phyloP scores from a whole-genome alignment of 2,113 vertebrate species.

The Zingel zingel region DNA sequence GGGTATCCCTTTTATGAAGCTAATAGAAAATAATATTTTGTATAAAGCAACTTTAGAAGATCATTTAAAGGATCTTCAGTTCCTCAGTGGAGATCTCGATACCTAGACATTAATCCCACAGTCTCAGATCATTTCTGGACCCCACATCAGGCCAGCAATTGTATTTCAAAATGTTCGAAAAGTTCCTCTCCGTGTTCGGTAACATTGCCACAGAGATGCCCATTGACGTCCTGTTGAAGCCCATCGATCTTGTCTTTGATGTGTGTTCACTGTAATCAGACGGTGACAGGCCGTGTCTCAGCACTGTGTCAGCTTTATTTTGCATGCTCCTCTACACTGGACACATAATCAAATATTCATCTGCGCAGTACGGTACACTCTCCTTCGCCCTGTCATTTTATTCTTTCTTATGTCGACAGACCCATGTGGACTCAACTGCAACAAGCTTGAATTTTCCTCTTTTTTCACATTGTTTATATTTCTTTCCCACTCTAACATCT shows the following conservation, averaged over 20 bases:
- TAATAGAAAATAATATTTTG: neutral
- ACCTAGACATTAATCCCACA: neutral
- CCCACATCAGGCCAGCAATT: slow-evolving; percentile 4
- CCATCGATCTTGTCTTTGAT: slow-evolving; percentile 59
- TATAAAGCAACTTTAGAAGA: neutral
- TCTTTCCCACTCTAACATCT: neutral
- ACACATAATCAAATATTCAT: neutral
- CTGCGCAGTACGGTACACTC: neutral
- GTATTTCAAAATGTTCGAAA: slow-evolving; percentile 6
- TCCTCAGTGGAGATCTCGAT: neutral
- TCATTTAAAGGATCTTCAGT: neutral
- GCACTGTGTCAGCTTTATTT: slow-evolving; percentile 36
- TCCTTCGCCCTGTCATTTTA: neutral
- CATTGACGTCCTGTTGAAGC: slow-evolving; percentile 64
- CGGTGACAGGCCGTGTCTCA: slow-evolving; percentile 28
- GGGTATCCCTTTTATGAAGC: neutral
- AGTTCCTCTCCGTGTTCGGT: slow-evolving; percentile 36
- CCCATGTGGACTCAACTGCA: neutral
- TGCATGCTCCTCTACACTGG: neutral
- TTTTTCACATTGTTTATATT: neutral
- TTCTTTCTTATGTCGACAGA: neutral
- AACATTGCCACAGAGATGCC: slow-evolving; percentile 50
- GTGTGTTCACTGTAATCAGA: slow-evolving; percentile 38
- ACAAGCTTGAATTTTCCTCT: neutral
- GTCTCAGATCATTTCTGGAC: slow-evolving; percentile 14